Evolutionary conservation across 2,113 vertebrate genomes (phyloP), one percentile per base, ranked within the genome.

Genomic region (Passer domesticus): DNA sequence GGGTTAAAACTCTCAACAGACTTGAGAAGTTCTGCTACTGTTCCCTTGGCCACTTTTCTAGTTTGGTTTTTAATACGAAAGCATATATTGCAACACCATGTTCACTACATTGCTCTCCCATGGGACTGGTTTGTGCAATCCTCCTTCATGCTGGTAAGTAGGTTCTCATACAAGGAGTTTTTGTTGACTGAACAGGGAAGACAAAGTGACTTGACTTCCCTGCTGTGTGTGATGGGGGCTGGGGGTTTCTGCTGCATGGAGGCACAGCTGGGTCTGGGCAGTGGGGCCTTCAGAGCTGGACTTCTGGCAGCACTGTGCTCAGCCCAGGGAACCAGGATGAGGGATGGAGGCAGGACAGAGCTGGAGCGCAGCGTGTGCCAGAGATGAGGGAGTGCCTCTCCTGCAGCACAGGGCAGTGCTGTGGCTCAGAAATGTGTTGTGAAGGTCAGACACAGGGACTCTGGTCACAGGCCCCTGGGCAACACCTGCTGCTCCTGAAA

Each of bases 71-170:
- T 76, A 88, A 58, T 82, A 63, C 60, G 64, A 90, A 64, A 85
- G 47, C 55, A 20, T 72, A 37, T 55, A 63, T 94, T 96, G 81
- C 92, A 89, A 74, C 62, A 91, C 56, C n/a, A 7, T 53, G 4
- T 63, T 93, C 33, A 21, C 33, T 49, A 4, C 37, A 4, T 14
- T 94, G 50, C 50, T 85, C 18, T 93, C 53, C 66, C 0, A 1
- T 77, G 66, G 63, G 56, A 53, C 41, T 84, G 37, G 83, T 89
- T 92, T 92, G 49, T 96, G 81, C 92, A 95, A 62, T 58, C 16
- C 87, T 92, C 75, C 78, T 70, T 87, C 49, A 20, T 35, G 58
- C 62, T 46, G 62, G 14, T 73, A 67, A 78, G 44, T 89, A 22
- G 22, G 62, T 95, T 89, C 81, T 91, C 67, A 21, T 50, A 44